phyloP scores from a whole-genome alignment of 2,797 vertebrate genomes.

The Acanthurus leucopareius region DNA sequence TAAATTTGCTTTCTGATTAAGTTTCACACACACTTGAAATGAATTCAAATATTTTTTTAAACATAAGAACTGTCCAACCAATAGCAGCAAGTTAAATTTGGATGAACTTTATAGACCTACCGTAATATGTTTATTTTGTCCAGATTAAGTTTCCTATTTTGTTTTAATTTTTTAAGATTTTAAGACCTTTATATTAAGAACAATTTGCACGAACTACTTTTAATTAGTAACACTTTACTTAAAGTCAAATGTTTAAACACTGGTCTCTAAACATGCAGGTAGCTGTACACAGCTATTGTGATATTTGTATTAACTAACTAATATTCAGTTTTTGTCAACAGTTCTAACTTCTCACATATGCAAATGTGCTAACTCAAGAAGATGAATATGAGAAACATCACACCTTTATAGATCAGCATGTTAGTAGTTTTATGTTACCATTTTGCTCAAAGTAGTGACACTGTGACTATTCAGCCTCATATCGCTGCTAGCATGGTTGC shows the following conservation, averaged over 20 bases:
- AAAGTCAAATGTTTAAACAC: neutral
- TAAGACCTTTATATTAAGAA: neutral
- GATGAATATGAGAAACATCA: neutral
- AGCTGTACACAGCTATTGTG: neutral
- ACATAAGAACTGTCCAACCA: neutral
- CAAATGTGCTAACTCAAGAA: neutral
- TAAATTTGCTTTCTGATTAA: neutral
- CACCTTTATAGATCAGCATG: neutral
- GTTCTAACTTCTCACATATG: neutral
- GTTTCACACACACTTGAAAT: neutral
- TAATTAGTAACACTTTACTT: too few relatives aligned
- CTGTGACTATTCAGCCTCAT: too few relatives aligned
- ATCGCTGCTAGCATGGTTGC: too few relatives aligned
- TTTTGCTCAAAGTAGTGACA: neutral
- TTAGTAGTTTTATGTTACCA: neutral
- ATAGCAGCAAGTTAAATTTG: neutral
- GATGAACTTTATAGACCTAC: neutral
- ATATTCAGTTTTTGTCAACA: neutral
- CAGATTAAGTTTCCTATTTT: neutral
- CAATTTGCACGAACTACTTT: too few relatives aligned
- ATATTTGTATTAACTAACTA: neutral
- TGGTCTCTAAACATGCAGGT: neutral
- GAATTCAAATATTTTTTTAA: too few relatives aligned
- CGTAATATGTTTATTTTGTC: neutral
- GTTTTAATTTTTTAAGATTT: neutral